Conservation (phyloP, 2,888 invertebrate species). For the Pheosia gnoma region DNA sequence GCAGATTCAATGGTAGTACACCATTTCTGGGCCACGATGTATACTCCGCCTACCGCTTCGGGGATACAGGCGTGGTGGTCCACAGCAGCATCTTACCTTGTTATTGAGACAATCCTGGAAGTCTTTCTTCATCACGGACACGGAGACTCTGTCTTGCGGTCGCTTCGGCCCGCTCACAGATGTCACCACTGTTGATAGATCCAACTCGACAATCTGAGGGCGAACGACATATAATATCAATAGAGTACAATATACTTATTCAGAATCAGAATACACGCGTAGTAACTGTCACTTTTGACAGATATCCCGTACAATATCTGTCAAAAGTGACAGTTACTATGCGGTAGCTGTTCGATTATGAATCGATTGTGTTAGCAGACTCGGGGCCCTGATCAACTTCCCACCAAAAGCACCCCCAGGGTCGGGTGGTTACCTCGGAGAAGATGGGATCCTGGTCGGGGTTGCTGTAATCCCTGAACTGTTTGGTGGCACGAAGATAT, state of each 20-base stretch:
- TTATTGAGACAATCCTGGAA: slow-evolving; percentile 93
- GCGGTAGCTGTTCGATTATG: too few relatives aligned
- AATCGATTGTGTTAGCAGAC: too few relatives aligned
- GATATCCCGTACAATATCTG: too few relatives aligned
- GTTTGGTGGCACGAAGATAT: slow-evolving; percentile 91
- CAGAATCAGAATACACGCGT: too few relatives aligned
- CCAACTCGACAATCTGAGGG: slow-evolving; percentile 90
- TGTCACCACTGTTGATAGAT: slow-evolving; percentile 94
- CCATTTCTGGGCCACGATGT: too few relatives aligned
- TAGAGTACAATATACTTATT: background rate
- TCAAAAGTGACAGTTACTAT: too few relatives aligned
- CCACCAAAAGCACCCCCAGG: background rate
- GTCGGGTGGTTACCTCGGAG: slow-evolving; percentile 41
- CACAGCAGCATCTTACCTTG: slow-evolving; percentile 86
- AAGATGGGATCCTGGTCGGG: slow-evolving; percentile 88
- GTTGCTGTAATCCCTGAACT: slow-evolving; percentile 93
- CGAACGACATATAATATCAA: background rate
- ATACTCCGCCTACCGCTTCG: too few relatives aligned
- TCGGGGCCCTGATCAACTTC: too few relatives aligned
- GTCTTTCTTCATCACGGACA: slow-evolving; percentile 94
- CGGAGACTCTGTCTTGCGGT: slow-evolving; percentile 97
- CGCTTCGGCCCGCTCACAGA: slow-evolving; percentile 98
- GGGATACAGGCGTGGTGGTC: too few relatives aligned
- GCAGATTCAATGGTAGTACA: too few relatives aligned
- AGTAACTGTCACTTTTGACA: too few relatives aligned